Evolutionary conservation across 2,113 vertebrate species (phyloP).

Genomic region (Trematomus loennbergii): DNA sequence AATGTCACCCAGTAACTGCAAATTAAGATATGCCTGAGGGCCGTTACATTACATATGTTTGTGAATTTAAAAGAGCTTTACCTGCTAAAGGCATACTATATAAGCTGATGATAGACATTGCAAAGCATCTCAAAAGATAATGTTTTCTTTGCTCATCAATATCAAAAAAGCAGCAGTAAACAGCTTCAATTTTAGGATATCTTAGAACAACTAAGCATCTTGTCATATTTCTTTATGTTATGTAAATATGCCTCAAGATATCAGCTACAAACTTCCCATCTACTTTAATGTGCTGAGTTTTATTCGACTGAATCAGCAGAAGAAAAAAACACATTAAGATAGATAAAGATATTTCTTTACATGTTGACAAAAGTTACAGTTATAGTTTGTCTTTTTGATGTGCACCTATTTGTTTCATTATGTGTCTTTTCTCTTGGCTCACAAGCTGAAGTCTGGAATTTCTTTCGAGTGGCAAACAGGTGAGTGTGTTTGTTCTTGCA

Average conservation of each 20-base stretch:
- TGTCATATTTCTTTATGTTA: conserved; percentile 22
- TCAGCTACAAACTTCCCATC: conserved; percentile 10
- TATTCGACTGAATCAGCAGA: conserved; percentile 12
- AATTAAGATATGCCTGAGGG: not conserved
- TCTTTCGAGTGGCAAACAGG: conserved; percentile 34
- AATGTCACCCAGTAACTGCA: not conserved
- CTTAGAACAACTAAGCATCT: conserved; percentile 28
- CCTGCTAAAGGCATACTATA: not conserved
- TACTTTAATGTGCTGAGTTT: conserved; percentile 5
- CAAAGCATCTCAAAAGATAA: not conserved
- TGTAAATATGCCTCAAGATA: conserved; percentile 33
- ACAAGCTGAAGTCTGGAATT: conserved; percentile 12
- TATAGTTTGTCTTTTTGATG: not conserved
- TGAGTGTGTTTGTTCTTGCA: conserved; percentile 36
- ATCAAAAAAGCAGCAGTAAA: conserved; percentile 27
- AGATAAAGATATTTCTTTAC: not conserved
- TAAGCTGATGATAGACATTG: not conserved
- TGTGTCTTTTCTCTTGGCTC: not conserved
- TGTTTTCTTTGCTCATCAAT: conserved; percentile 1
- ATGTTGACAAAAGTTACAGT: not conserved
- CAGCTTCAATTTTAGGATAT: conserved; percentile 25
- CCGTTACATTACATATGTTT: not conserved
- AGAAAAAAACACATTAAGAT: not conserved
- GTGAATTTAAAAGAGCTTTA: not conserved
- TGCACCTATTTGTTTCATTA: not conserved